Evolutionary conservation across 2,113 vertebrate genomes (phyloP).

Genomic region (Uropsilus gracilis): DNA sequence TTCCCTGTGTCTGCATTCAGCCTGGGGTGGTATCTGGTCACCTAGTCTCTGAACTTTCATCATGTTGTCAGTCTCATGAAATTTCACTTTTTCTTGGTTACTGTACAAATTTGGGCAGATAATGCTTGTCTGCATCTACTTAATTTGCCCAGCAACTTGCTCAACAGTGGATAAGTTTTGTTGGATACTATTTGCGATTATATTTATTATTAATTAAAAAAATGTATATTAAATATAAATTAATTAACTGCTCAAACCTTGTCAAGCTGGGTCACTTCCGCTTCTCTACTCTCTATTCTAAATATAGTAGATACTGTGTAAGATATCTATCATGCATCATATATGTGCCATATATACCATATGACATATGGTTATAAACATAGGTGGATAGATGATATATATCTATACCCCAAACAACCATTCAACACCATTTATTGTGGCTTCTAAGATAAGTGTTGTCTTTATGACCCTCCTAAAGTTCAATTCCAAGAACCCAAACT

Average conservation of each 20-base stretch:
- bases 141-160: background rate
- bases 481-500: background rate
- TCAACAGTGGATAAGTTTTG: background rate
- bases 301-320: background rate
- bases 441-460: background rate
- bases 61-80: fast-evolving
- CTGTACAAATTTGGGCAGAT: background rate
- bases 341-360: too few relatives aligned
- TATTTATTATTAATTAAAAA: background rate
- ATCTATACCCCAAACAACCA: background rate
- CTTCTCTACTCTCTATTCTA: background rate
- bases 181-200: background rate
- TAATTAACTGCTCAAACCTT: background rate
- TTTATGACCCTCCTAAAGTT: background rate
- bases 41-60: fast-evolving
- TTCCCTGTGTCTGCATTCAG: fast-evolving
- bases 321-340: too few relatives aligned
- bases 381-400: background rate
- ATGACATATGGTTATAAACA: too few relatives aligned
- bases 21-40: background rate
- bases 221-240: background rate
- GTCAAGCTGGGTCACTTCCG: background rate
- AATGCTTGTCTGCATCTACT: background rate
- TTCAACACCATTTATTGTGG: background rate
- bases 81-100: background rate